Evolutionary conservation across 92 coral and sea anemone species (phyloP), one percentile per base, ranked within the genome.

Genomic region (Phymanthus crucifer): DNA sequence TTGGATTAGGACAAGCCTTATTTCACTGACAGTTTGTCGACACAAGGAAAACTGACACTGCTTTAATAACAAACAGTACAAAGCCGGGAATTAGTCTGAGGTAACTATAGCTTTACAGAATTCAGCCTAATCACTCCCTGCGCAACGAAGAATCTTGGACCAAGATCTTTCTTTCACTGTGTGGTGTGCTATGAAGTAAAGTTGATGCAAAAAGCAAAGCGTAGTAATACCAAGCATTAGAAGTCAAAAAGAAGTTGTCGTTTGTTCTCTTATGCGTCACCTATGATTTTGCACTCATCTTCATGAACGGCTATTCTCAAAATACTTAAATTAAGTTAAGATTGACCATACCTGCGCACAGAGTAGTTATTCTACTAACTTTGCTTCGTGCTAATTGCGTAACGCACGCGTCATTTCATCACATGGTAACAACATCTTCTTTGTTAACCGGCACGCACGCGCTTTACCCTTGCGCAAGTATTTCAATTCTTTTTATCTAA

Each of bases 11-110:
- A 71, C 31, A n/a, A 71, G 36, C 52, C 50, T 24, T 71, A 33
- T 40, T 71, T 3, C 11, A 24, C 0, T 71, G 75, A 71, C 75
- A 71, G 50, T 71, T 38, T 71, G 75, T 71, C 48, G 75, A 71
- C 57, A 71, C 32, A 71, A 4, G 56, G 48, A 40, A 71, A 71
- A 36, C 31, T 40, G 75, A 71, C 48, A 71, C 56, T n/a, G 32
- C 75, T 40, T 19, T 45, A 40, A 36, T 71, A 19, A 45, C 75
- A 71, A 71, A 71, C 57, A 71, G 35, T 71, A 40, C 48, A 61
- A 29, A n/a, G 64, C 64, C 27, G 6, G 27, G 33, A 0, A 54
- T 71, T 40, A 35, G 46, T 70, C 18, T 19, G 9, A 33, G 27
- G 34, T 40, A 54, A 54, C 32, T 21, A 43, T 43, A n/a, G 46